Evolutionary conservation across 2,888 invertebrate species (phyloP).

Genomic region (Thysanoteuthis rhombus): DNA sequence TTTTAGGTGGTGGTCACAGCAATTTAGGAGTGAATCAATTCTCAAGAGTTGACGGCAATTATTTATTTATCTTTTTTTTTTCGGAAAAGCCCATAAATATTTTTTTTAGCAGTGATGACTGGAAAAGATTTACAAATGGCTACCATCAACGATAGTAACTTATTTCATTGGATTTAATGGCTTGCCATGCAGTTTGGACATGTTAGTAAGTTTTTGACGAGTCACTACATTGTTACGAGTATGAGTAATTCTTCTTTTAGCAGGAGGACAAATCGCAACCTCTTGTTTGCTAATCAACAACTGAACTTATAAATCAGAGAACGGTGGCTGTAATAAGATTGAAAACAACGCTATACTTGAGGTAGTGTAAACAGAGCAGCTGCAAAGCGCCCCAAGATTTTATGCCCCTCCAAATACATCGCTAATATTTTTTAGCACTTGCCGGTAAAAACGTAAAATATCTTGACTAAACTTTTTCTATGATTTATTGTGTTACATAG

Average conservation of each 20-base stretch:
- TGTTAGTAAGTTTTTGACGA: not conserved
- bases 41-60: not conserved
- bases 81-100: too few species aligned
- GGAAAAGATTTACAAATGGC: not conserved
- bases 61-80: too few species aligned
- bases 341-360: too few species aligned
- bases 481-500: too few species aligned
- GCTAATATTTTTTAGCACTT: too few species aligned
- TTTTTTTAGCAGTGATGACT: not conserved
- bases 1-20: not conserved
- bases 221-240: not conserved
- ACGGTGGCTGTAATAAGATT: too few species aligned
- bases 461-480: too few species aligned
- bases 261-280: not conserved
- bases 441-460: too few species aligned
- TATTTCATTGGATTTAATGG: not conserved
- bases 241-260: not conserved
- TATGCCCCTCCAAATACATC: too few species aligned
- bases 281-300: not conserved
- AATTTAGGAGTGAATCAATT: not conserved
- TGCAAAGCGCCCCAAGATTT: too few species aligned
- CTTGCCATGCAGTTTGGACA: not conserved
- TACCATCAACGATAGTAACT: not conserved
- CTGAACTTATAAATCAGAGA: not conserved
- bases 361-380: too few species aligned